A percentile compares a stretch with the other conserved stretches of the same genome.
Evolutionary conservation across 2,888 invertebrate species (phyloP).

Genomic region (Meghimatium bilineatum): DNA sequence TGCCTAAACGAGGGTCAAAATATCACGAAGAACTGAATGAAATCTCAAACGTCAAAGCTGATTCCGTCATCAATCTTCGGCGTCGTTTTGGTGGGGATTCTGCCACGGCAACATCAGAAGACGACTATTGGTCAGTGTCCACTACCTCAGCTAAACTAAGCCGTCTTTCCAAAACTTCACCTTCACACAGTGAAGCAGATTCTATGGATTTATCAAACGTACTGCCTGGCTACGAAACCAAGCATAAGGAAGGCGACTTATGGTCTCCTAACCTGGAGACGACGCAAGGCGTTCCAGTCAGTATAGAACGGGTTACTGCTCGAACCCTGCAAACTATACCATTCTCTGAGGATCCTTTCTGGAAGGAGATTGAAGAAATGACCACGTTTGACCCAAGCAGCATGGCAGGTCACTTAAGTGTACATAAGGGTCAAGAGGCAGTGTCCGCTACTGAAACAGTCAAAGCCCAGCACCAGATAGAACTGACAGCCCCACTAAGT

Average conservation of each 20-base stretch:
- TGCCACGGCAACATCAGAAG: constrained; percentile 39
- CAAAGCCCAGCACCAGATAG: constrained; percentile 39
- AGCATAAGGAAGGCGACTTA: constrained; percentile 60
- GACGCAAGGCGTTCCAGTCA: constrained; percentile 64
- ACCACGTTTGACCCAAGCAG: constrained; percentile 63
- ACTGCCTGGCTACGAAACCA: constrained; percentile 53
- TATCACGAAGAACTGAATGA: constrained; percentile 62
- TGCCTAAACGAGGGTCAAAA: constrained; percentile 56
- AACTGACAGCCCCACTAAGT: constrained; percentile 49
- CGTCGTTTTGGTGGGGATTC: constrained; percentile 48
- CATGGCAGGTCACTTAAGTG: constrained; percentile 44
- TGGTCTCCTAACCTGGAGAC: constrained; percentile 72
- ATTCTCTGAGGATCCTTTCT: constrained; percentile 71
- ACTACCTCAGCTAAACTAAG: constrained; percentile 42
- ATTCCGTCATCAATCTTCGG: constrained; percentile 48
- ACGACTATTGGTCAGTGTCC: constrained; percentile 45
- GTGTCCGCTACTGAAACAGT: neutral
- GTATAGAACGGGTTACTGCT: constrained; percentile 70
- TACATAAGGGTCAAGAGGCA: constrained; percentile 6
- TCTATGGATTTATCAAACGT: constrained; percentile 50
- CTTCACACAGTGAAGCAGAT: constrained; percentile 37
- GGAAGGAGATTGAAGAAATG: constrained; percentile 71
- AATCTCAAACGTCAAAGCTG: constrained; percentile 41
- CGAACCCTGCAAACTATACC: constrained; percentile 72
- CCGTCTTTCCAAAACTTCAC: constrained; percentile 44